Evolutionary conservation across 2,113 vertebrate genomes (phyloP).

Genomic region (Butorides virescens): DNA sequence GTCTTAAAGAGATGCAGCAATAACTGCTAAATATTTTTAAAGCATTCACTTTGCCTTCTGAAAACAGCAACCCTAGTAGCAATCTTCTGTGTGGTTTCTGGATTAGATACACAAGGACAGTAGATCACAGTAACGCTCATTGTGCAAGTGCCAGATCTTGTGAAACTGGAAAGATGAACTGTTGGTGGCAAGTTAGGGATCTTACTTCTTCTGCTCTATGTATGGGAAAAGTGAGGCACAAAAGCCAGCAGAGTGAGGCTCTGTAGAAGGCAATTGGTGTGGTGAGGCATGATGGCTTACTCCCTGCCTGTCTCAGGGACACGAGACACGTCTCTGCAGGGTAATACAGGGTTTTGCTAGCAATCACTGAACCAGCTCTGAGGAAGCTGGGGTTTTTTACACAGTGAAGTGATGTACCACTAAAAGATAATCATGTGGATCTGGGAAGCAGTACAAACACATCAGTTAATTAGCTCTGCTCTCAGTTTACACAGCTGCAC

Average conservation of each 20-base stretch:
- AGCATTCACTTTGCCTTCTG: not conserved
- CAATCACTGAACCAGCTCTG: not conserved
- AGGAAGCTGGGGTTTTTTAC: not conserved
- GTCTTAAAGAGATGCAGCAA: not conserved
- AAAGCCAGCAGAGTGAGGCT: rapidly evolving
- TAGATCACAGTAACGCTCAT: not conserved
- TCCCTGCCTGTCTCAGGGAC: not conserved
- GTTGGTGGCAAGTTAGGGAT: not conserved
- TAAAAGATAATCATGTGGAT: conserved; percentile 21
- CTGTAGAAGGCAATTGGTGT: not conserved
- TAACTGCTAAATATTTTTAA: not conserved
- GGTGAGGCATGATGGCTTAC: rapidly evolving
- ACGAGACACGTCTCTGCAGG: not conserved
- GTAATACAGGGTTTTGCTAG: not conserved
- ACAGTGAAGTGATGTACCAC: not conserved
- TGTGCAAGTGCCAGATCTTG: not conserved
- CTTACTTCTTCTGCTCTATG: not conserved
- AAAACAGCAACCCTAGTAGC: not conserved
- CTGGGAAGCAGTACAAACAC: not conserved
- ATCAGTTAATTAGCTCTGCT: not conserved
- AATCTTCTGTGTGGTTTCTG: not conserved
- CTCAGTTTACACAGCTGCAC: not conserved
- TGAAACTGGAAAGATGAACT: not conserved
- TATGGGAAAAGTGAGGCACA: not conserved
- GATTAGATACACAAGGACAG: not conserved